phyloP scores from a whole-genome alignment of 2,888 invertebrate genomes.

The Drosophila rellima region DNA sequence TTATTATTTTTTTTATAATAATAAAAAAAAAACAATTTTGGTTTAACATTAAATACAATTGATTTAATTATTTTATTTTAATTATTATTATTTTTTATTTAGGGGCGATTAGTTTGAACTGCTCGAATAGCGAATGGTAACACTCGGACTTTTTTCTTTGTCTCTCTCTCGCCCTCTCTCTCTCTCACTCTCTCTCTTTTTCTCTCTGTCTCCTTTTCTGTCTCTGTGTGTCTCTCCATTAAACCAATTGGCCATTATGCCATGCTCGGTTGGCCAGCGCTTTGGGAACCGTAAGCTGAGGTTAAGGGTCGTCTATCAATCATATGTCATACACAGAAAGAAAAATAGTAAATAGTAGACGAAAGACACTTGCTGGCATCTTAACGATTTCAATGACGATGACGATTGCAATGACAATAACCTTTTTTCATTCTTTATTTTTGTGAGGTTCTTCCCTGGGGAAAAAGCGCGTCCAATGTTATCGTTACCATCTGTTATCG shows the following conservation, averaged over 20 bases:
- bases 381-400: conserved; percentile 25
- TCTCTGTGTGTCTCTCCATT: conserved; percentile 25
- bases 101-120: neutral
- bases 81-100: no score
- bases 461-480: neutral
- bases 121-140: neutral
- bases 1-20: no score
- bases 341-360: neutral
- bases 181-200: neutral
- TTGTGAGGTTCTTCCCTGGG: neutral
- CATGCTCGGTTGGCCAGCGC: conserved; percentile 40
- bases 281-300: conserved; percentile 8
- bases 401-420: conserved; percentile 9
- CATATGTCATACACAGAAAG: conserved; percentile 45
- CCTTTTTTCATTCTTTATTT: neutral
- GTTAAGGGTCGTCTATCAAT: conserved; percentile 45
- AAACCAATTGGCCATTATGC: conserved; percentile 58
- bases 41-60: no score
- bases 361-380: conserved; percentile 25
- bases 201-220: neutral
- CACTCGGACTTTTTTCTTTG: neutral
- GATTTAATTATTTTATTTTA: no score
- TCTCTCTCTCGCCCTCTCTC: neutral
- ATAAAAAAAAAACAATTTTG: no score
- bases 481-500: conserved; percentile 28